Percentiles rank a stretch among this genome's conserved stretches.
Conservation (phyloP, 2,113 vertebrate genomes). For the Prochilodus magdalenae region DNA sequence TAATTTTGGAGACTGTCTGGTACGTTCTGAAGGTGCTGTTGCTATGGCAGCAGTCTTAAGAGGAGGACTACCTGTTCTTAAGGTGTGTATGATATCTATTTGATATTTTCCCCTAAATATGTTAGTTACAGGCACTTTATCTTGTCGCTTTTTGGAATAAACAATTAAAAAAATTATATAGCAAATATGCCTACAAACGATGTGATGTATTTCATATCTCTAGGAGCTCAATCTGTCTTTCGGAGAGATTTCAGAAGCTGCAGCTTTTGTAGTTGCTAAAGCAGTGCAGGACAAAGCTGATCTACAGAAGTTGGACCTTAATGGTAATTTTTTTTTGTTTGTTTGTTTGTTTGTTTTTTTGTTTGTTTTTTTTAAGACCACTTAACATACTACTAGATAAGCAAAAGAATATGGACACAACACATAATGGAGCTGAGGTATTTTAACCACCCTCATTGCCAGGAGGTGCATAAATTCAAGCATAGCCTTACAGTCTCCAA, state of each 20-base stretch:
- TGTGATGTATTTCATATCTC: not conserved
- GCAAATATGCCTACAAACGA: not conserved
- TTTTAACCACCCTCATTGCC: too few relatives aligned
- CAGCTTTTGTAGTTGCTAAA: slow-evolving; percentile 85
- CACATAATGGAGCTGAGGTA: too few relatives aligned
- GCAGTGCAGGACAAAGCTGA: slow-evolving; percentile 82
- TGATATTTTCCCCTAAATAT: not conserved
- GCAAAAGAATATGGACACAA: too few relatives aligned
- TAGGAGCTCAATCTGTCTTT: slow-evolving; percentile 97
- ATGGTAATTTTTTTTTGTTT: slow-evolving; percentile 77
- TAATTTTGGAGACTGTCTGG: slow-evolving; percentile 97
- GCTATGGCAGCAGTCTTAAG: slow-evolving; percentile 88
- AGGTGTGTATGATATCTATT: slow-evolving; percentile 73
- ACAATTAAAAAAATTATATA: not conserved
- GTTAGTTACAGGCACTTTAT: too few relatives aligned
- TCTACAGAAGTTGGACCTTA: slow-evolving; percentile 92
- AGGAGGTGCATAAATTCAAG: too few relatives aligned
- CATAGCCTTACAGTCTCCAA: too few relatives aligned
- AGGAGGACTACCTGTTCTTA: slow-evolving; percentile 88
- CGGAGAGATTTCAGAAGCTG: slow-evolving; percentile 91
- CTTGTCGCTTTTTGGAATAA: not conserved
- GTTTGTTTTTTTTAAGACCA: not conserved
- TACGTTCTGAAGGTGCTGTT: slow-evolving; percentile 89
- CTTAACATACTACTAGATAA: too few relatives aligned
- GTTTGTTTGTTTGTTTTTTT: not conserved